A percentile compares a stretch with the other conserved stretches of the same genome.
Conservation (phyloP, 2,113 vertebrate genomes). For the Aphyosemion australe region DNA sequence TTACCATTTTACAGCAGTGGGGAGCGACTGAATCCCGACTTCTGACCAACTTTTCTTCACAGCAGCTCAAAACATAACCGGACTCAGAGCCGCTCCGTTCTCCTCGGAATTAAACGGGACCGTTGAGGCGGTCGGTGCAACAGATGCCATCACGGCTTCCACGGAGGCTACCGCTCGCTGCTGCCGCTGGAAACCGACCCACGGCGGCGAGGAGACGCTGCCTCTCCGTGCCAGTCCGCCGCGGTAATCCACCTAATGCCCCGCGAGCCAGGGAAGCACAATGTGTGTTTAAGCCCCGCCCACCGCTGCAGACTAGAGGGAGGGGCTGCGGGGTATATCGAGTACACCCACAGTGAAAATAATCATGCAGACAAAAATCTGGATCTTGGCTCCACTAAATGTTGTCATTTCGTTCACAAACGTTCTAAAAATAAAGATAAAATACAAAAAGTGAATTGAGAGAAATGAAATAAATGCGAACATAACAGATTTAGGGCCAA, state of each 20-base stretch:
- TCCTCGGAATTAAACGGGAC: conserved; percentile 5
- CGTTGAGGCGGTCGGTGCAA: neutral
- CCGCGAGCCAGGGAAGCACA: conserved; percentile 5
- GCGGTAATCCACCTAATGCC: conserved; percentile 17
- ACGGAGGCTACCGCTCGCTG: neutral
- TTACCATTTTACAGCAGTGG: conserved; percentile 66
- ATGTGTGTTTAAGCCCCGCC: conserved; percentile 52
- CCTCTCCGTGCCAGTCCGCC: conserved; percentile 13
- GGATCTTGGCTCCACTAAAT: neutral
- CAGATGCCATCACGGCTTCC: conserved; percentile 26
- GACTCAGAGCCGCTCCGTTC: conserved; percentile 5
- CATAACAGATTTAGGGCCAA: too few species aligned
- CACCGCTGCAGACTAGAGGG: conserved; percentile 31
- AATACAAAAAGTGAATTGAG: neutral
- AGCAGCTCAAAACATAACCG: conserved; percentile 58
- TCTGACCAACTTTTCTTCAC: conserved; percentile 66
- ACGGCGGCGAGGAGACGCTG: neutral
- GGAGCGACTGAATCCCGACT: conserved; percentile 28
- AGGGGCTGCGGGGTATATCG: conserved; percentile 45
- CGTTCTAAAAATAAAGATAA: neutral
- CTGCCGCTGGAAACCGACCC: conserved; percentile 1
- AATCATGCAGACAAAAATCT: conserved; percentile 5
- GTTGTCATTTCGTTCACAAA: neutral
- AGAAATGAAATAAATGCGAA: neutral
- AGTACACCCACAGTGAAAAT: conserved; percentile 36